A percentile compares a stretch with the other conserved stretches of the same genome.
Evolutionary conservation across 2,113 vertebrate species (phyloP).

Genomic region (Riparia riparia): DNA sequence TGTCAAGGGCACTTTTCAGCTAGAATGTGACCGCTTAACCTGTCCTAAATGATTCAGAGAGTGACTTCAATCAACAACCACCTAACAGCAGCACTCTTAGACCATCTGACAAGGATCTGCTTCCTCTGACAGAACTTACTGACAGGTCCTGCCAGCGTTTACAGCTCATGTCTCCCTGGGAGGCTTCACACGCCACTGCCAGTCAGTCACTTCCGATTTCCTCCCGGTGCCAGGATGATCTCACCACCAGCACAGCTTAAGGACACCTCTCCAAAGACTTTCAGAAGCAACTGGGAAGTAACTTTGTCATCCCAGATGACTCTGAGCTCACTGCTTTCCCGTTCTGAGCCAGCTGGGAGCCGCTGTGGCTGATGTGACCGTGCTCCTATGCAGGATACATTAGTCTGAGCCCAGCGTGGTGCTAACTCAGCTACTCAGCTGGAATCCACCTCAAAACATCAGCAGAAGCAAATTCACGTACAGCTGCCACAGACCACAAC

Average conservation of each 20-base stretch:
- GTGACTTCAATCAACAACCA: background rate
- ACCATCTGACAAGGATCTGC: background rate
- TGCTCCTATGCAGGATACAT: background rate
- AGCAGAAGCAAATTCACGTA: background rate
- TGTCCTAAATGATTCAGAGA: background rate
- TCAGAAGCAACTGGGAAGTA: background rate
- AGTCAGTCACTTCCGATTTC: background rate
- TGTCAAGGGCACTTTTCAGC: background rate
- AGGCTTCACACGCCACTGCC: background rate
- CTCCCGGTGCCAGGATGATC: background rate
- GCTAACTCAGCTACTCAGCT: constrained; percentile 22
- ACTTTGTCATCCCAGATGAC: background rate
- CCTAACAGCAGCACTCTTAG: background rate
- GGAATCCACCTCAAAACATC: constrained; percentile 6
- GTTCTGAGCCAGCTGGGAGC: constrained; percentile 19
- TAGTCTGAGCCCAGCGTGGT: background rate
- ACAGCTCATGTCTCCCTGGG: background rate
- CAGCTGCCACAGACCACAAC: background rate
- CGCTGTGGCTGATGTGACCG: background rate
- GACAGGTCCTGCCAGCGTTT: background rate
- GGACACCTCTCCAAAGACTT: background rate
- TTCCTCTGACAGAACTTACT: background rate
- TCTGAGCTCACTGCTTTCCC: background rate
- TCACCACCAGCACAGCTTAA: background rate
- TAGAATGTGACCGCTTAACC: background rate